Base-by-base conservation (phyloP, 2,888 invertebrate genomes). In the Andrena camellia region DNA sequence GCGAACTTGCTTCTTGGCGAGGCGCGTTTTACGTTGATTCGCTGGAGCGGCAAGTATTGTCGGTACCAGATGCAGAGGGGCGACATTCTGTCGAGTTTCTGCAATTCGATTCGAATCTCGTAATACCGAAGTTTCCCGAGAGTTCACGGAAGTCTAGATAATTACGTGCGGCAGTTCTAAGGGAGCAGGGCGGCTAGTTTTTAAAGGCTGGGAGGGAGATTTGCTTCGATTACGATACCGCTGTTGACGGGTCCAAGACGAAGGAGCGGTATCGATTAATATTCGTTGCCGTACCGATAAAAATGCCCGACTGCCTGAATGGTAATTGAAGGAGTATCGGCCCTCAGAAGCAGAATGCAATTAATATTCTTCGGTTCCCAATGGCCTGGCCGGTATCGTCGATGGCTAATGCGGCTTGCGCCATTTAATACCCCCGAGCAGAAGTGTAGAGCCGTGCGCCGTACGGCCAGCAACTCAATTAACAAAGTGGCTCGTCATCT, bases 401-500 rank as follows among this genome's bases (percentile, higher is more conserved):
- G 83, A 86, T 83, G 54, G 83, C 71, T 81, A 85, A 86, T 83
- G 83, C 78, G 79, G 62, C 74, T 54, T 54, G 76, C 71, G 87
- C 76, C 79, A 81, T 81, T 86, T 89, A 83, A 88, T 88, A 79
- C 78, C 78, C 60, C 31, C 35, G 26, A 50, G 78, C 63, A 75
- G 70, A 77, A 78, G 81, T 88, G 81, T 75, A 81, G 60, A 63
- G 57, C 42, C 35, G 62, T 73, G 68, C 48, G 62, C 62, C 73
- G 78, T 84, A 83, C 78, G 86, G 77, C 80, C 81, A 74, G 75
- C 42, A 88, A 88, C 89, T 89, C 88, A 88, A 88, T 88, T 88
- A 88, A 88, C 88, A 88, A 88, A 89, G 89, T 88, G 88, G 89
- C 87, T 87, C 86, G 88, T 88, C 88, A 88, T 89, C 87, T 86